Conservation (phyloP, 2,888 invertebrate species). For the Dicyrtoma fusca region DNA sequence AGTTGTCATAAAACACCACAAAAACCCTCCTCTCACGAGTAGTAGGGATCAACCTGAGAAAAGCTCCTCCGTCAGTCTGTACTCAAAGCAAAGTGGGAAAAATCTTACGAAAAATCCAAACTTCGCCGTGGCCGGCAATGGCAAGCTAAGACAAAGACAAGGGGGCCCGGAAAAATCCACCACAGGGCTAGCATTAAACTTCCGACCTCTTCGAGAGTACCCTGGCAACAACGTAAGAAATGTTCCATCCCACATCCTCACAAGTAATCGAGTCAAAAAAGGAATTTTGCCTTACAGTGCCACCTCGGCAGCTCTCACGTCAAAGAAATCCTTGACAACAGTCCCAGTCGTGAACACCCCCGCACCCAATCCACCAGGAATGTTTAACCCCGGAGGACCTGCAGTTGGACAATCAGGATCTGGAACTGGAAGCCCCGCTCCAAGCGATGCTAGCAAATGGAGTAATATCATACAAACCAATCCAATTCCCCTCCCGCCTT, state of each 20-base stretch:
- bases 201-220: background rate
- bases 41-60: too few relatives aligned
- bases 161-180: background rate
- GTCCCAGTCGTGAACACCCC: conserved; percentile 5
- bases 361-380: background rate
- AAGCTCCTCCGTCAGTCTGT: too few relatives aligned
- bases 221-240: background rate
- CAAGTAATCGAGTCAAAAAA: background rate
- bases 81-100: too few relatives aligned
- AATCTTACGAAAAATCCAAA: too few relatives aligned
- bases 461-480: conserved; percentile 6
- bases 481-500: conserved; percentile 23
- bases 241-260: background rate
- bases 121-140: too few relatives aligned
- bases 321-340: conserved; percentile 9
- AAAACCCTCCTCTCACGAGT: too few relatives aligned
- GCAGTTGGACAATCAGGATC: background rate
- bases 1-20: too few relatives aligned
- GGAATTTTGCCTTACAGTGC: background rate
- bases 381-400: background rate
- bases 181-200: conserved; percentile 14
- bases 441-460: background rate
- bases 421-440: too few relatives aligned
- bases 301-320: background rate
- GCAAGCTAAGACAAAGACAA: background rate